Base-by-base conservation (phyloP, 2,113 vertebrate species). In the Xiphorhynchus elegans region DNA sequence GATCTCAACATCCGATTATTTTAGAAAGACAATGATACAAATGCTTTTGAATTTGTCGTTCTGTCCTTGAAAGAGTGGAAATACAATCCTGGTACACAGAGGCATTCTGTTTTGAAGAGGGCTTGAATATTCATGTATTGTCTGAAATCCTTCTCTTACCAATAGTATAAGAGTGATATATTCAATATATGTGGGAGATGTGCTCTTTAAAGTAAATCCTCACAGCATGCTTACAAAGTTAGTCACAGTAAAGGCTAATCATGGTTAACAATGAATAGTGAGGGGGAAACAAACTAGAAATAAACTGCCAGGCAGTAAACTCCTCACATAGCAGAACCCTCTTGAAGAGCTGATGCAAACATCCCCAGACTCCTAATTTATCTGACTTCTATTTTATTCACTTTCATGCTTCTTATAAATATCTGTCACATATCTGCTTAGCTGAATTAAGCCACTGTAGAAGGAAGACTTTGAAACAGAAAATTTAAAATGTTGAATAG, bases 381-480 rank as follows among this genome's bases (percentile, higher is more conserved):
- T 96, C 86, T 92, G 85, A 81, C 91, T 97, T 91, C 89, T 93
- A 64, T 95, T 97, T 97, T 97, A 95, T 97, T 97, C 96, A 96
- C 91, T 97, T 97, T 96, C 87, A 90, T 93, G 94, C 96, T 93
- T 93, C 75, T 95, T 96, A 90, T 56, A 86, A 94, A 81, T 94
- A 95, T 96, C 91, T 97, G 89, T 87, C 95, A 93, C 74, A 93
- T 77, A 96, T 95, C 93, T 97, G 90, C 89, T 97, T 91, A 90
- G 69, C 72, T 95, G 81, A 28, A 75, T 96, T 95, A 94, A 87
- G 58, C 77, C 47, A 49, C 58, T 94, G 70, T 68, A 85, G 62
- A 95, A 85, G 28, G 72, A 87, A 94, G 66, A 55, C 64, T 95
- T 89, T 96, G 93, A 96, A 97, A 96, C 40, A 79, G 67, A 77